Conservation (phyloP, 2,888 invertebrate genomes). For the Dusona sp. region DNA sequence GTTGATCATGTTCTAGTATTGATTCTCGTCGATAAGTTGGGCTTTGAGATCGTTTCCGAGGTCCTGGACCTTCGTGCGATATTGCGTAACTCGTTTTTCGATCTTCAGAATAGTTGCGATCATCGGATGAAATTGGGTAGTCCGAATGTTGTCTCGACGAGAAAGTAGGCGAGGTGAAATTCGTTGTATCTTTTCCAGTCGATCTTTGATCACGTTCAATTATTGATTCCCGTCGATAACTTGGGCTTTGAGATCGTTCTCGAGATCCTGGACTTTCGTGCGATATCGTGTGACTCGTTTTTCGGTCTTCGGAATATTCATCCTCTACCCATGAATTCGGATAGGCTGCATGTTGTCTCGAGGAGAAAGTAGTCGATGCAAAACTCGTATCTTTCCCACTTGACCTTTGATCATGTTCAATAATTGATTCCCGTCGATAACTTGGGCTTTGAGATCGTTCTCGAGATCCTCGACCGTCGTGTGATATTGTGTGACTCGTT, state of each 20-base stretch:
- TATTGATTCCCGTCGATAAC: constrained; percentile 7
- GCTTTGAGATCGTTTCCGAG: constrained; percentile 15
- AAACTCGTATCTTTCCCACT: constrained; percentile 2
- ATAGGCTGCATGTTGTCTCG: constrained; percentile 3
- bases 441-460: constrained; percentile 46
- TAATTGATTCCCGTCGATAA: constrained; percentile 24
- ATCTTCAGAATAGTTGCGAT: not conserved
- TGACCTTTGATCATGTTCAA: constrained; percentile 1
- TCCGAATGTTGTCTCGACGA: constrained; percentile 16
- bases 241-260: constrained; percentile 21
- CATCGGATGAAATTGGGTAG: not conserved
- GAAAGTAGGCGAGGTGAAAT: not conserved
- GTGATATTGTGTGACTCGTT: not conserved
- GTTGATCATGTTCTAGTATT: not conserved
- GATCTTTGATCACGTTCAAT: not conserved
- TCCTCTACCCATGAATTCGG: not conserved
- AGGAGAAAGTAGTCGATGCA: constrained; percentile 43
- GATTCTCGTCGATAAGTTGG: constrained; percentile 3
- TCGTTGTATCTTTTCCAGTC: not conserved
- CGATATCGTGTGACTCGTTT: not conserved
- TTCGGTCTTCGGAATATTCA: constrained; percentile 2
- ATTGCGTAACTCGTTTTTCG: constrained; percentile 16
- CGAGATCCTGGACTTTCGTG: not conserved
- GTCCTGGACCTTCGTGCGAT: constrained; percentile 12
- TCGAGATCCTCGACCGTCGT: constrained; percentile 37